These are phyloP conservation scores for Baryphthengus martii DNA, from an alignment of 2,113 vertebrate genomes.

Conservation along the genomic window DNA sequence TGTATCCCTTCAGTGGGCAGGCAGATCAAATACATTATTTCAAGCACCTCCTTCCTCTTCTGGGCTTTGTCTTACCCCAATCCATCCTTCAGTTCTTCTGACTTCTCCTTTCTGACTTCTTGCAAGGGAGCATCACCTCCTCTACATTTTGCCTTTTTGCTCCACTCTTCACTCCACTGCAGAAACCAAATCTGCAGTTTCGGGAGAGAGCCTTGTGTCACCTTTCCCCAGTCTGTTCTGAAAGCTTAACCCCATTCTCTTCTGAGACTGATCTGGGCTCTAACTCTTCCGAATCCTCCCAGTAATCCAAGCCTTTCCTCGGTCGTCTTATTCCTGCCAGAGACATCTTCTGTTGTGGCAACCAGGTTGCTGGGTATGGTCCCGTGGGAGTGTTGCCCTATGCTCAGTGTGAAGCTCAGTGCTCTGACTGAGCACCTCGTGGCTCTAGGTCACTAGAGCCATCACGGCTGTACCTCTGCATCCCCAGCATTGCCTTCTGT, in stretches of 20 bases:
- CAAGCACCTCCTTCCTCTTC: background rate
- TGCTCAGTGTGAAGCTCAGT: background rate
- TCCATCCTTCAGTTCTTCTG: background rate
- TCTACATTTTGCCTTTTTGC: background rate
- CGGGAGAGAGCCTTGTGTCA: background rate
- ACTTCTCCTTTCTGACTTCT: background rate
- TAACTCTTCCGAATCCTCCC: background rate
- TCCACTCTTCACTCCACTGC: background rate
- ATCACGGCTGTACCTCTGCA: background rate
- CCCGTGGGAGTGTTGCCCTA: background rate
- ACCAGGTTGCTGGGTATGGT: background rate
- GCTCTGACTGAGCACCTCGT: background rate
- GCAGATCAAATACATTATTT: background rate
- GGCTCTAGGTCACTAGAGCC: background rate
- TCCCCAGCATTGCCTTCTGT: background rate
- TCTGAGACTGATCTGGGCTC: background rate
- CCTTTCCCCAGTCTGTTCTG: background rate
- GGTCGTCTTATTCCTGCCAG: background rate
- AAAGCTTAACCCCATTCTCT: background rate
- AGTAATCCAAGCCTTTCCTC: background rate
- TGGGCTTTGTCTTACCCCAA: background rate
- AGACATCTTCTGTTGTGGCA: background rate
- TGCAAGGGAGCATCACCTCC: background rate
- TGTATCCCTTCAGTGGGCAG: background rate
- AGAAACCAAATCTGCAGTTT: background rate